Percentiles rank a stretch among this genome's conserved stretches.
These are phyloP conservation scores for fruit fly (Drosophila melanogaster) DNA, from an alignment of 1,140 invertebrate species.

Conservation along the genomic window Release_6_plus_ISO1_MT NC_004354.4:5468001-5468500, in stretches of 20 bases:
- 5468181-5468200: conserved; percentile 47
- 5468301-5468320: conserved; percentile 46
- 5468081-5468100: conserved; percentile 52
- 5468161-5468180: conserved; percentile 43
- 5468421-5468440: not conserved
- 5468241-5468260: not conserved
- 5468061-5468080: conserved; percentile 71
- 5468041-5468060: conserved; percentile 62
- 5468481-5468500: not conserved
- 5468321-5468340: conserved; percentile 51
- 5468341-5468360: conserved; percentile 5
- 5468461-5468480: conserved; percentile 2
- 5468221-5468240: conserved; percentile 14
- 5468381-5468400: conserved; percentile 1
- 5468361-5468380: not conserved
- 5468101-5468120: not conserved
- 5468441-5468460: not conserved
- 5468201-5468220: conserved; percentile 8
- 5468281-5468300: conserved; percentile 55
- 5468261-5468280: conserved; percentile 43
- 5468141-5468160: conserved; percentile 24
- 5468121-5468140: not conserved
- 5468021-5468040: conserved; percentile 52
- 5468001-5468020: conserved; percentile 45
- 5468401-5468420: not conserved